A percentile compares a stretch with the other conserved stretches of the same genome.
phyloP scores from a whole-genome alignment of 2,888 invertebrate genomes.

The Tenthredo mesomela region DNA sequence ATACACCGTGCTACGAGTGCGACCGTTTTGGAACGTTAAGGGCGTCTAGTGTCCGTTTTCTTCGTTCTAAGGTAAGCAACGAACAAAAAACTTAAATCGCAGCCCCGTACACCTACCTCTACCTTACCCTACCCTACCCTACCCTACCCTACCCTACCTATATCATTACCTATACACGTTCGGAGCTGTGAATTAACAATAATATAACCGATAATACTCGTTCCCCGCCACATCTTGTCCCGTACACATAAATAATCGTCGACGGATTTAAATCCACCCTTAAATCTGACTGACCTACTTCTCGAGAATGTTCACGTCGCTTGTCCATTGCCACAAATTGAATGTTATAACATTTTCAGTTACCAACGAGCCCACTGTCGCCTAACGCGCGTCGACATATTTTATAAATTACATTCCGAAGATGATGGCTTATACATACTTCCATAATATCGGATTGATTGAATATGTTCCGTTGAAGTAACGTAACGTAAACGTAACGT shows the following conservation, averaged over 20 bases:
- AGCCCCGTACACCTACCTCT: neutral
- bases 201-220: neutral
- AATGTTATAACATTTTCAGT: neutral
- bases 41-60: constrained; percentile 13
- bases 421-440: neutral
- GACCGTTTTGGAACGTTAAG: constrained; percentile 9
- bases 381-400: neutral
- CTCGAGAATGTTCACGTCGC: neutral
- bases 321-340: neutral
- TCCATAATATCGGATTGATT: neutral
- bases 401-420: neutral
- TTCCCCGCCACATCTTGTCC: neutral
- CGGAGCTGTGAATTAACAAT: neutral
- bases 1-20: constrained; percentile 15
- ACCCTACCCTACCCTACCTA: neutral
- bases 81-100: neutral
- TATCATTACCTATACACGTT: neutral
- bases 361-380: neutral
- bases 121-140: neutral
- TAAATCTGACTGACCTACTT: constrained; percentile 38
- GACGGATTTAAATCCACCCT: constrained; percentile 23
- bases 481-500: neutral
- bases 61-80: constrained; percentile 43
- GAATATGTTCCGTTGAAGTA: neutral
- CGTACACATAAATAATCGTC: neutral